A percentile compares a stretch with the other conserved stretches of the same genome.
Evolutionary conservation across 1,140 invertebrate genomes (phyloP).

Genomic region (Drosophila melanica): DNA sequence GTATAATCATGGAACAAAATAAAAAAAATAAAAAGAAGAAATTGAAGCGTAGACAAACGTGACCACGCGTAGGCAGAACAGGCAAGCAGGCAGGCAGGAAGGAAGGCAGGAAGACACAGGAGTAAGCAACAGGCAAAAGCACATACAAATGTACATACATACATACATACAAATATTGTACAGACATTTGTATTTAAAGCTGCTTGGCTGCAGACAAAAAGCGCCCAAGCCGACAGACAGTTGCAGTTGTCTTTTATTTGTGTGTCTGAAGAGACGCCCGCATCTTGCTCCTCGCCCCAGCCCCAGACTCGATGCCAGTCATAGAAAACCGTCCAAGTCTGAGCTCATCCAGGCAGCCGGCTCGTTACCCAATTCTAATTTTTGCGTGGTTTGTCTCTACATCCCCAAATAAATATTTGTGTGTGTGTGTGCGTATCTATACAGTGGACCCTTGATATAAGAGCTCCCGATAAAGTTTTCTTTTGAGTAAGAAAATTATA

Average conservation of each 20-base stretch:
- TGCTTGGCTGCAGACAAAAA: slow-evolving; percentile 5
- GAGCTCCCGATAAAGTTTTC: too few species aligned
- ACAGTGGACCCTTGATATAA: too few species aligned
- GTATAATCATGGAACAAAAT: background rate
- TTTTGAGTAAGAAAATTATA: too few species aligned
- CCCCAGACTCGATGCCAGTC: background rate
- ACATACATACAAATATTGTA: background rate
- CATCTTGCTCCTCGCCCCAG: slow-evolving; percentile 5
- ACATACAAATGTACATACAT: slow-evolving; percentile 7
- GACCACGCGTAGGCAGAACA: slow-evolving; percentile 39
- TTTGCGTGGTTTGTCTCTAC: slow-evolving; percentile 18
- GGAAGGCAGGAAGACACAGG: slow-evolving; percentile 16
- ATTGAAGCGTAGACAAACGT: slow-evolving; percentile 64
- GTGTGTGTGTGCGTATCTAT: background rate
- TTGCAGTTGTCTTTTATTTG: slow-evolving; percentile 53
- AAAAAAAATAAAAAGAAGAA: slow-evolving; percentile 44
- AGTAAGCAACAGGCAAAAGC: slow-evolving; percentile 23
- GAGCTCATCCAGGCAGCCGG: slow-evolving; percentile 38
- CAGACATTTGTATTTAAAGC: slow-evolving; percentile 1
- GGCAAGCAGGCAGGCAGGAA: background rate
- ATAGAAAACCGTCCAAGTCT: slow-evolving; percentile 38
- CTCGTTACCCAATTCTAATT: slow-evolving; percentile 35
- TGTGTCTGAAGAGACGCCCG: slow-evolving; percentile 41
- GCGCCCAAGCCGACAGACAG: slow-evolving; percentile 26
- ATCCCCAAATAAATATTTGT: background rate